Evolutionary conservation across 2,888 invertebrate species (phyloP), one percentile per base, ranked within the genome.

Genomic region (Mylabris sibirica): DNA sequence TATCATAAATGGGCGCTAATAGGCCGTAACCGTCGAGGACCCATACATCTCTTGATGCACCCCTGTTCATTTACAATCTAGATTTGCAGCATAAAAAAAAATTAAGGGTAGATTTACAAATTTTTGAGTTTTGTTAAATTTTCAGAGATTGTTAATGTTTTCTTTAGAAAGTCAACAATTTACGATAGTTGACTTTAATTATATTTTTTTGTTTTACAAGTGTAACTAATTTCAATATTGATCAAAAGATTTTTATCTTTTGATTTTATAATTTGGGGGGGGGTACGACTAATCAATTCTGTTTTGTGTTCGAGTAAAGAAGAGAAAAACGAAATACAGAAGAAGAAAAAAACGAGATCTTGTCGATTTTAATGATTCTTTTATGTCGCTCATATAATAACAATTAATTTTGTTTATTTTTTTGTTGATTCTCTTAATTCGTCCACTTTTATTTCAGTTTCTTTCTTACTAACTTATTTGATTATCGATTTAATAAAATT

Each of bases 351-450:
- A 53, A 22, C 22, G 22, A 49, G n/a, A 4, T 44, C 66, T 70
- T 67, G 67, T 70, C 59, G 22, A 20, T 64, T 64, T 67, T 67
- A 67, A 70, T 63, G 70, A 62, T 60, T 34, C 26, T 70, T 70
- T 70, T 70, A 70, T 70, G 59, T 60, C 41, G 60, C 3, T 24
- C 44, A 62, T 67, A 64, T 64, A 62, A 70, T 65, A 65, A 67
- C 64, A 64, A 70, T 70, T 65, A 70, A 64, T 63, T 61, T 67
- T 65, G 60, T 65, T 70, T 62, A 70, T 64, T 66, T 30, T 30
- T 30, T 62, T 59, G 53, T 53, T 22, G 22, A 53, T 53, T 53
- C 22, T 22, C 3, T 22, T 53, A 49, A 49, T 69, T 66, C 67
- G 67, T 70, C 62, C 60, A n/a, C 57, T 62, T 66, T 60, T 64